These are phyloP conservation scores for Ladona fulva DNA, from an alignment of 1,140 invertebrate genomes.

Conservation along the genomic window DNA sequence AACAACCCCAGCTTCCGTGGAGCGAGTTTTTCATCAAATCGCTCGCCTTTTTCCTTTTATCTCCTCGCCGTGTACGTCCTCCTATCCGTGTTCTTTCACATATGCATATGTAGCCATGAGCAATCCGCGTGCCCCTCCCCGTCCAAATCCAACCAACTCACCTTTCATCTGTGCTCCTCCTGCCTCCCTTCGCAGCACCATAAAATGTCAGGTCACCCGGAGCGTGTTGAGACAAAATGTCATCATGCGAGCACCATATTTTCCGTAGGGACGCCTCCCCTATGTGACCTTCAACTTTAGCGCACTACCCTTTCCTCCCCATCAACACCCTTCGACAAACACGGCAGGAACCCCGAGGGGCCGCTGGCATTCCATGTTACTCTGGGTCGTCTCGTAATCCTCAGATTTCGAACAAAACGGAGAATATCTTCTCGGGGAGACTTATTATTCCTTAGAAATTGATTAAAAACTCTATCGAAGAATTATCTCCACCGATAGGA, in stretches of 20 bases:
- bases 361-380: too few relatives aligned
- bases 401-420: too few relatives aligned
- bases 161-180: neutral
- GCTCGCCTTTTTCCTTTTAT: too few relatives aligned
- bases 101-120: neutral
- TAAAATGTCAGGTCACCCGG: neutral
- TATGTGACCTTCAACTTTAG: neutral
- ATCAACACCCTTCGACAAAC: neutral
- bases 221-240: neutral
- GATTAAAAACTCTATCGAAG: too few relatives aligned
- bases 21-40: too few relatives aligned
- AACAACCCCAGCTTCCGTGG: too few relatives aligned
- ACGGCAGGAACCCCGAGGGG: too few relatives aligned
- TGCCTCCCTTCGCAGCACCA: neutral
- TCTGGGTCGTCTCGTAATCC: too few relatives aligned
- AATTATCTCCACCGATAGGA: too few relatives aligned
- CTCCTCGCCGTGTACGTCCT: too few relatives aligned
- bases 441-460: too few relatives aligned
- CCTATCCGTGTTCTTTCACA: neutral
- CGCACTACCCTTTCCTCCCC: neutral
- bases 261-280: neutral
- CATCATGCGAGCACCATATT: neutral
- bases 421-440: too few relatives aligned
- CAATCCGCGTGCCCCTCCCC: neutral
- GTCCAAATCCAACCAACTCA: neutral